Evolutionary conservation across 2,797 vertebrate genomes (phyloP).

Genomic region (Enteromius mattozi): DNA sequence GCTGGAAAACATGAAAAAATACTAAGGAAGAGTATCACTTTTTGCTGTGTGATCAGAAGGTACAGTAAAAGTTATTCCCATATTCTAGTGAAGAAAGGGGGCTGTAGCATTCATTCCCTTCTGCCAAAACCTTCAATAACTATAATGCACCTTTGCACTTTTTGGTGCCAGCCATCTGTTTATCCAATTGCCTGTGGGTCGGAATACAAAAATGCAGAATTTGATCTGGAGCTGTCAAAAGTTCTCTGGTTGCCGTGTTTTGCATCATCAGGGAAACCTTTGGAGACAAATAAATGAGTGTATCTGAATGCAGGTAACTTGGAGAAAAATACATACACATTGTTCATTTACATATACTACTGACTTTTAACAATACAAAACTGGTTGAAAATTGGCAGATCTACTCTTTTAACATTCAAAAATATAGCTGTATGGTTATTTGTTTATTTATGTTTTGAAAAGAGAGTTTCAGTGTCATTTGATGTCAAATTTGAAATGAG

Average conservation of each 20-base stretch:
- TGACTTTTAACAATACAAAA: background rate
- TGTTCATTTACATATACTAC: background rate
- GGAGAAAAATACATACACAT: background rate
- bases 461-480: background rate
- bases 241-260: background rate
- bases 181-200: background rate
- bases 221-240: background rate
- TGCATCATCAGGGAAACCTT: background rate
- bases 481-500: background rate
- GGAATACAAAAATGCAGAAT: background rate
- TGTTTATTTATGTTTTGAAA: conserved; percentile 9
- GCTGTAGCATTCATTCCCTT: background rate
- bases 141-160: background rate
- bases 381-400: background rate
- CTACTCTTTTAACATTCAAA: background rate
- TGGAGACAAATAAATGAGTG: background rate
- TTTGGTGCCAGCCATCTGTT: background rate
- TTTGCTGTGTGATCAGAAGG: background rate
- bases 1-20: background rate
- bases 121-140: background rate
- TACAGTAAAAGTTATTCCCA: background rate
- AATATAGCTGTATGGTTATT: background rate
- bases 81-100: background rate
- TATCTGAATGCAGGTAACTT: background rate
- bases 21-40: background rate